Base-by-base conservation (phyloP, 1,140 invertebrate genomes). In the Pantala flavescens region DNA sequence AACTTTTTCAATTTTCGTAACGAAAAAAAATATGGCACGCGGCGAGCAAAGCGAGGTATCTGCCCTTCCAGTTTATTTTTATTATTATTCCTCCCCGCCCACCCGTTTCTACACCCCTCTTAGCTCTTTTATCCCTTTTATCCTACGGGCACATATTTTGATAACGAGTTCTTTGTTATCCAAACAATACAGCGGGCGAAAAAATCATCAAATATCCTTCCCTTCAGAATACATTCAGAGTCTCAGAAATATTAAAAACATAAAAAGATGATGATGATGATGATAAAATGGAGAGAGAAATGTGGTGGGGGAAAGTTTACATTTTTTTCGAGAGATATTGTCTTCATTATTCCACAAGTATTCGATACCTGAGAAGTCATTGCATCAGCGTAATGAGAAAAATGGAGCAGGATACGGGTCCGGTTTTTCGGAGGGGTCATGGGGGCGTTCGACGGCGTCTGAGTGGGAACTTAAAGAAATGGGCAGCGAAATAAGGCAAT, bases 251-350 rank as follows among this genome's bases (percentile, higher is more conserved):
- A 63, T 63, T 63, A 63, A 63, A 63, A 63, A 63, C 49, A 63
- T 63, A 63, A 63, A 63, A 63, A 63, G 49, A 63, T 63, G 49
- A 63, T 63, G 49, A 63, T n/a, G n/a, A n/a, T 63, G 49, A 63
- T 63, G 49, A 63, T 63, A 63, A 63, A 63, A 63, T 63, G 49
- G 49, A 63, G n/a, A 21, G 49, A 14, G 49, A 21, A 21, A 14
- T 63, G 49, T 7, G 49, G 49, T 3, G 49, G 28, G 28, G 28
- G 28, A 36, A 36, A 36, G 28, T 36, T 36, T 36, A 36, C 28
- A 36, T 36, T 36, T 36, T 36, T 36, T 36, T 36, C 28, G 28
- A 36, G 49, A 63, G 49, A 63, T 63, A 63, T 63, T 63, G 49
- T 63, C 49, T 63, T 63, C 49, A 63, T 63, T 63, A 63, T 63